phyloP scores from a whole-genome alignment of 1,140 invertebrate genomes.

The Sarcophaga peregrina region DNA sequence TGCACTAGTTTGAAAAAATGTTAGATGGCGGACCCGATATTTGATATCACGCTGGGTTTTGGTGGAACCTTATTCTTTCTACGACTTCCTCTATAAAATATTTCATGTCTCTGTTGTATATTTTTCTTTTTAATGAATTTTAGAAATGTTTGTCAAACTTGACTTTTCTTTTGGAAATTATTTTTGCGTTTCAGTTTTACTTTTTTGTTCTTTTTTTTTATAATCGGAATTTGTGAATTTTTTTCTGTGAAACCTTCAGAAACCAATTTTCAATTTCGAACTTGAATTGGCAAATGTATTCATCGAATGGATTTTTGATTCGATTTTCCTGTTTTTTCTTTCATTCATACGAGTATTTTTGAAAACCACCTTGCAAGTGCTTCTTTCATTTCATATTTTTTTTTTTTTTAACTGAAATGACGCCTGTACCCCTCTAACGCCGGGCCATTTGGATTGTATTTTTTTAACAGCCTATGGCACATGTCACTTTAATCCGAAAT shows the following conservation, averaged over 20 bases:
- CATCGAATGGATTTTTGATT: not conserved
- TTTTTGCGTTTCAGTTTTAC: not conserved
- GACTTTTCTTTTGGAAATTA: not conserved
- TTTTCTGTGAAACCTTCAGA: not conserved
- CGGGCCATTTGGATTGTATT: constrained; percentile 18
- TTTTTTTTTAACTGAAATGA: not conserved
- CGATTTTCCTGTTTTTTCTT: not conserved
- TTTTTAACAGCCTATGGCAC: constrained; percentile 33
- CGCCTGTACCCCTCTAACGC: not conserved
- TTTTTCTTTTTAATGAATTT: not conserved
- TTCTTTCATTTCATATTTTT: not conserved
- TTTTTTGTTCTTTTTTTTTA: not conserved
- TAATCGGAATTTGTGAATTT: not conserved
- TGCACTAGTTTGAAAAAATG: too few species aligned
- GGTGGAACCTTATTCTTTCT: too few species aligned
- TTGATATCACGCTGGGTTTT: too few species aligned
- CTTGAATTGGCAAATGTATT: constrained; percentile 15
- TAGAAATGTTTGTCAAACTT: not conserved
- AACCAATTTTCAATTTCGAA: constrained; percentile 15
- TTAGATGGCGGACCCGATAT: too few species aligned
- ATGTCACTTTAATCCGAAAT: constrained; percentile 43
- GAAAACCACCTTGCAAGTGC: not conserved
- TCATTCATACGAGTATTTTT: not conserved
- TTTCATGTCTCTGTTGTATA: not conserved
- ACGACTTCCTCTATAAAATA: too few species aligned